Conservation (phyloP, 2,888 invertebrate species). For the Caenorhabditis uteleia region DNA sequence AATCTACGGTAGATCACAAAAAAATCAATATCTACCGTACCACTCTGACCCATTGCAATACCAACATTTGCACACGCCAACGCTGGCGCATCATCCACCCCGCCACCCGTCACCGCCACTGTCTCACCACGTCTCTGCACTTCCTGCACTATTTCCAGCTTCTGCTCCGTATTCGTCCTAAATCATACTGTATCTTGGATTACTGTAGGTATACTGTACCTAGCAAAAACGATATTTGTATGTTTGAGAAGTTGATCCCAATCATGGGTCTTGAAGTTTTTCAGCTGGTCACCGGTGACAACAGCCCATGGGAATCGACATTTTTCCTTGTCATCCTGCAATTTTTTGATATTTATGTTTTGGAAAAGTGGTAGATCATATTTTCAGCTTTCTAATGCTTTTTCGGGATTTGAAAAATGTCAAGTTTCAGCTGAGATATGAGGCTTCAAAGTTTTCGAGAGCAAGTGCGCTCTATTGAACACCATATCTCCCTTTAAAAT, state of each 20-base stretch:
- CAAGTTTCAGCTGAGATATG: too few relatives aligned
- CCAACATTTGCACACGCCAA: constrained; percentile 68
- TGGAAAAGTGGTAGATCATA: too few relatives aligned
- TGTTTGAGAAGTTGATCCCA: constrained; percentile 63
- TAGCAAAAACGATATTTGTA: constrained; percentile 67
- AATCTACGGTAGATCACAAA: neutral
- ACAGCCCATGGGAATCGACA: constrained; percentile 51
- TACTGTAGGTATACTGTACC: constrained; percentile 26
- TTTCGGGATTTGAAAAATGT: too few relatives aligned
- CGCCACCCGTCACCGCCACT: constrained; percentile 66
- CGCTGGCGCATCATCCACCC: constrained; percentile 67
- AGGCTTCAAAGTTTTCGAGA: too few relatives aligned
- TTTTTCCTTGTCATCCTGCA: constrained; percentile 24
- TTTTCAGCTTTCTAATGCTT: too few relatives aligned
- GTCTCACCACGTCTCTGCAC: constrained; percentile 67
- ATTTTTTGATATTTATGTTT: too few relatives aligned
- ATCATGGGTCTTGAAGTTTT: constrained; percentile 48
- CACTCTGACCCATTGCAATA: constrained; percentile 65
- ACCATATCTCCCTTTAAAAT: too few relatives aligned
- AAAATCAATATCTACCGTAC: too few relatives aligned
- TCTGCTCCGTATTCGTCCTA: constrained; percentile 67
- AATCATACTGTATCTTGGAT: constrained; percentile 1
- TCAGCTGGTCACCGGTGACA: constrained; percentile 60
- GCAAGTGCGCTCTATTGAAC: too few relatives aligned
- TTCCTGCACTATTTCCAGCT: constrained; percentile 65